Base-by-base conservation (phyloP, 2,888 invertebrate genomes). In the Anorthoa munda region DNA sequence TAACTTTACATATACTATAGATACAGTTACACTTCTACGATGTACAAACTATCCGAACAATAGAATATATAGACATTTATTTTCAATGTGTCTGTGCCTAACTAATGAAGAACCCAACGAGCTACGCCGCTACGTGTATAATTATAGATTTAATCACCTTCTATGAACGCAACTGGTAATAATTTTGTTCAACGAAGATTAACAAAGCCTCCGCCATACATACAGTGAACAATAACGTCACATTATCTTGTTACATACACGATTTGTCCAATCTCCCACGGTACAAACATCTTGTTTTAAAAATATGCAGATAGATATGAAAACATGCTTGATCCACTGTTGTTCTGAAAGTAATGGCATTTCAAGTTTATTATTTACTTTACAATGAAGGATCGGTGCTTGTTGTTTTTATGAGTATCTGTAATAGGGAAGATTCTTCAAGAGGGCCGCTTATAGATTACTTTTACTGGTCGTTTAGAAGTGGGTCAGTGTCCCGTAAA, bases 401-500 rank as follows among this genome's bases (percentile, higher is more conserved):
- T 85, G 72, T 86, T 72, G 64, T 82, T 82, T 84, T 84, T 77
- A 81, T 72, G 83, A 79, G 73, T 74, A 76, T 73, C 82, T 81
- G 68, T 85, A 80, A 79, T 81, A 77, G 76, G 79, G 60, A 81
- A 73, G 79, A 87, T 90, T 90, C 91, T 91, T 92, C 86, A 91
- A 90, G 90, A 89, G 89, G 82, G 82, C 84, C 90, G 87, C 82
- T 92, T 91, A 91, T 83, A 85, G 87, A 91, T 90, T 91, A 91
- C 90, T 93, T 93, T 90, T 90, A 89, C 87, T 85, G 86, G 81
- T 88, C 83, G 92, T 93, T 94, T 88, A 94, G 94, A 95, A 93
- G 94, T 93, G 91, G 93, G 92, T 93, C 93, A 94, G 93, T 92
- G 95, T 95, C 94, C 95, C 95, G 95, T 95, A 90, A 95, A 95